These are phyloP conservation scores for Monochamus alternatus DNA, from an alignment of 2,888 invertebrate species.

Conservation along the genomic window DNA sequence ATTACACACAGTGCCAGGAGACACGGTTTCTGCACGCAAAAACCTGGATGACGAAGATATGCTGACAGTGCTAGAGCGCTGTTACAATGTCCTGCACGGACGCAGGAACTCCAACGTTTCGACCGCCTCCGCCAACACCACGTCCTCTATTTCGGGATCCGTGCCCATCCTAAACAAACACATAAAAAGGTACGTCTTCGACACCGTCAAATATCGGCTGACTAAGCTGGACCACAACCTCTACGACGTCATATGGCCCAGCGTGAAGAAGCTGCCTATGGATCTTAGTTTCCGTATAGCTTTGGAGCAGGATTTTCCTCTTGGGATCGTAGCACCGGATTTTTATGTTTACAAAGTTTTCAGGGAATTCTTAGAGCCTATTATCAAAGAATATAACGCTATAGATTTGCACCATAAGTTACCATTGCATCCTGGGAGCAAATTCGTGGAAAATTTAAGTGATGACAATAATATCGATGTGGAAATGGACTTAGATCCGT, in stretches of 20 bases:
- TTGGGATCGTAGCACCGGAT: slow-evolving; percentile 88
- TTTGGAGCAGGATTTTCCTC: slow-evolving; percentile 81
- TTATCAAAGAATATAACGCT: slow-evolving; percentile 86
- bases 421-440: slow-evolving; percentile 77
- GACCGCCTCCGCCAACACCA: slow-evolving; percentile 73
- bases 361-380: slow-evolving; percentile 85
- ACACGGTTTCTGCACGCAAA: slow-evolving; percentile 83
- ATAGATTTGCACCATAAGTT: slow-evolving; percentile 79
- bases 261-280: slow-evolving; percentile 83
- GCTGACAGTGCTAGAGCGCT: slow-evolving; percentile 82
- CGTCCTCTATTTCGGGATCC: slow-evolving; percentile 58
- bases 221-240: slow-evolving; percentile 90
- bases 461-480: slow-evolving; percentile 57
- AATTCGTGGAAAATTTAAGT: slow-evolving; percentile 66
- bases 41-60: slow-evolving; percentile 81
- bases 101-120: slow-evolving; percentile 74
- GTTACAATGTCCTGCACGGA: slow-evolving; percentile 81
- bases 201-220: slow-evolving; percentile 81
- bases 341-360: slow-evolving; percentile 90
- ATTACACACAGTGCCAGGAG: slow-evolving; percentile 78
- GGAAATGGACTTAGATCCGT: slow-evolving; percentile 80
- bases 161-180: slow-evolving; percentile 82
- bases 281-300: slow-evolving; percentile 74
- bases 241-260: slow-evolving; percentile 92
- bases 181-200: slow-evolving; percentile 82